phyloP scores from a whole-genome alignment of 2,888 invertebrate genomes.

The Aphidius colemani region DNA sequence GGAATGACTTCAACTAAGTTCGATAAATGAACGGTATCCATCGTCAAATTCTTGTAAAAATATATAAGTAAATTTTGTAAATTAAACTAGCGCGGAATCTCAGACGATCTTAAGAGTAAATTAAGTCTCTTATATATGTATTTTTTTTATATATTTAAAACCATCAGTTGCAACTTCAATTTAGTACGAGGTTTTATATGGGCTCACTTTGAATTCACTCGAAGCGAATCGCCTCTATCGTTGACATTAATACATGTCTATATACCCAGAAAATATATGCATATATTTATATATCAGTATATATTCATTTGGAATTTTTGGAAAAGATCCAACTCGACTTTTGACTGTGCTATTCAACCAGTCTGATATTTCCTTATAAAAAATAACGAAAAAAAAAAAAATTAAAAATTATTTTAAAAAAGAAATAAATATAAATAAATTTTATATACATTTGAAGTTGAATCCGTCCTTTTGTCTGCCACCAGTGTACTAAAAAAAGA shows the following conservation, averaged over 20 bases:
- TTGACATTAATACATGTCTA: slow-evolving; percentile 12
- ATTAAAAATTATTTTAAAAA: slow-evolving; percentile 12
- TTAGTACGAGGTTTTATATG: slow-evolving; percentile 44
- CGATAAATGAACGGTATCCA: no score
- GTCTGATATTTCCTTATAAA: slow-evolving; percentile 4
- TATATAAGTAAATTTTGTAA: no score
- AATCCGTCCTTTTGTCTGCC: no score
- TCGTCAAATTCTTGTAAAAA: no score
- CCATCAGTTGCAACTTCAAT: no score
- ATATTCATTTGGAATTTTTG: slow-evolving; percentile 50
- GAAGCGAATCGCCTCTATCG: slow-evolving; percentile 40
- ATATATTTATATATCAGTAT: not conserved
- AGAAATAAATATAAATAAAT: slow-evolving; percentile 9
- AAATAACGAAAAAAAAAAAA: slow-evolving; percentile 21
- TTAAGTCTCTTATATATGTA: no score
- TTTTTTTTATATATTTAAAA: no score
- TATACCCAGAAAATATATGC: not conserved
- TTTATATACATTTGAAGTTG: not conserved
- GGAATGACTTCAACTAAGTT: no score
- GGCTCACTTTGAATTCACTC: slow-evolving; percentile 54
- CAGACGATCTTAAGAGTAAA: no score
- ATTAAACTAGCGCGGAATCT: no score
- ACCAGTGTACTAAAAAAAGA: no score
- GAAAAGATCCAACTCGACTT: slow-evolving; percentile 56
- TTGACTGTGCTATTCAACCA: slow-evolving; percentile 37